These are phyloP conservation scores for Plestiodon gilberti DNA, from an alignment of 2,113 vertebrate genomes.

Conservation along the genomic window DNA sequence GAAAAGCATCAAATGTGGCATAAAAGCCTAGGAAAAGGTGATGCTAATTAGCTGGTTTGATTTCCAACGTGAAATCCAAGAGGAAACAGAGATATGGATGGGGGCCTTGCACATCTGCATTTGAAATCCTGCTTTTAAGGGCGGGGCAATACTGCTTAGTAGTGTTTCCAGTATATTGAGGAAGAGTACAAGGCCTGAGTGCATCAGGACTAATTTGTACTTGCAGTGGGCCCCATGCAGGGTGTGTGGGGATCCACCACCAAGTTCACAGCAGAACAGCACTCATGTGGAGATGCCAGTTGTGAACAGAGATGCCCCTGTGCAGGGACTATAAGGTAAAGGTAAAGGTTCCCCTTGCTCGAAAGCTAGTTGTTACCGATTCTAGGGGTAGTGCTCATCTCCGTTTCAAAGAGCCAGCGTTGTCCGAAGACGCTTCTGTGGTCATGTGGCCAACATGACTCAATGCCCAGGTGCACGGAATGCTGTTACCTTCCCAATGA, in stretches of 20 bases:
- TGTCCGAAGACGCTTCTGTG: too few relatives aligned
- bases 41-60: slow-evolving; percentile 24
- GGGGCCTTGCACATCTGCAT: not conserved
- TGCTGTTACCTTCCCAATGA: too few relatives aligned
- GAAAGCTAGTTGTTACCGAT: too few relatives aligned
- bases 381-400: too few relatives aligned
- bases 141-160: not conserved
- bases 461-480: too few relatives aligned
- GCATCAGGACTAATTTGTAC: not conserved
- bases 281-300: not conserved
- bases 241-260: too few relatives aligned
- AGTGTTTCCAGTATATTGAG: not conserved
- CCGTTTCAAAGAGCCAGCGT: too few relatives aligned
- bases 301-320: not conserved
- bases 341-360: too few relatives aligned
- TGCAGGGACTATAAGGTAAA: not conserved
- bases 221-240: not conserved
- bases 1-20: slow-evolving; percentile 29
- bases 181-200: too few relatives aligned
- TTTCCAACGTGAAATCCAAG: slow-evolving; percentile 20
- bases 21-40: slow-evolving; percentile 22
- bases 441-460: too few relatives aligned
- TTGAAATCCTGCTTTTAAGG: not conserved
- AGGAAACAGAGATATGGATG: not conserved
- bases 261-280: not conserved